Evolutionary conservation across 2,888 invertebrate species (phyloP).

Genomic region (Torymus tubicola): DNA sequence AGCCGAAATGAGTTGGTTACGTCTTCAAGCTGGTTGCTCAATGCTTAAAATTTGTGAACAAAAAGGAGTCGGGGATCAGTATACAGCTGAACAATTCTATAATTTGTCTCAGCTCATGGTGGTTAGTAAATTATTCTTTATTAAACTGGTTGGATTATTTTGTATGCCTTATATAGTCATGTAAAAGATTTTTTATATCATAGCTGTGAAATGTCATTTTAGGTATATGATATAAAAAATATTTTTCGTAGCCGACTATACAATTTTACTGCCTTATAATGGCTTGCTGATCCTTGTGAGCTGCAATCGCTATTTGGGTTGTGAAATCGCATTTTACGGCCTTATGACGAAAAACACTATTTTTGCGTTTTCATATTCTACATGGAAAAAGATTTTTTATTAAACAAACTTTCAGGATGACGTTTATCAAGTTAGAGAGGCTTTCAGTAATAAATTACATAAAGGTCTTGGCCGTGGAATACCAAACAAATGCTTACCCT

Average conservation of each 20-base stretch:
- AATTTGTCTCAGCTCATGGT: slow-evolving; percentile 94
- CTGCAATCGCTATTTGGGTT: no score
- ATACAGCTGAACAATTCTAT: slow-evolving; percentile 96
- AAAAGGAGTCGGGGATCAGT: slow-evolving; percentile 96
- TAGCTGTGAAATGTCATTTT: no score
- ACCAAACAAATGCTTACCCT: slow-evolving; percentile 92
- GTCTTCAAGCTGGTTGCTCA: slow-evolving; percentile 94
- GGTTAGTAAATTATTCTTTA: slow-evolving; percentile 77
- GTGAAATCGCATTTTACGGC: no score
- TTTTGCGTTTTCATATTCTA: no score
- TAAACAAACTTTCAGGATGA: slow-evolving; percentile 80
- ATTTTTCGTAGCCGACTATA: no score
- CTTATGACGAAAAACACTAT: no score
- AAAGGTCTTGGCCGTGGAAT: slow-evolving; percentile 90
- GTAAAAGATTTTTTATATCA: neutral
- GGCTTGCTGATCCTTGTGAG: no score
- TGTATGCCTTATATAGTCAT: neutral
- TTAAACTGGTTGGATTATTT: neutral
- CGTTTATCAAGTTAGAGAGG: slow-evolving; percentile 91
- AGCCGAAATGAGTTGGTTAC: slow-evolving; percentile 95
- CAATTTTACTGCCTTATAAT: no score
- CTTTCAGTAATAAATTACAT: slow-evolving; percentile 93
- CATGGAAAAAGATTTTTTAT: slow-evolving; percentile 1
- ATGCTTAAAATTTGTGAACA: slow-evolving; percentile 98
- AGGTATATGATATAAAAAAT: no score